Percentiles rank a stretch among this genome's conserved stretches.
These are phyloP conservation scores for Andrena camellia DNA, from an alignment of 2,888 invertebrate genomes.

Conservation along the genomic window DNA sequence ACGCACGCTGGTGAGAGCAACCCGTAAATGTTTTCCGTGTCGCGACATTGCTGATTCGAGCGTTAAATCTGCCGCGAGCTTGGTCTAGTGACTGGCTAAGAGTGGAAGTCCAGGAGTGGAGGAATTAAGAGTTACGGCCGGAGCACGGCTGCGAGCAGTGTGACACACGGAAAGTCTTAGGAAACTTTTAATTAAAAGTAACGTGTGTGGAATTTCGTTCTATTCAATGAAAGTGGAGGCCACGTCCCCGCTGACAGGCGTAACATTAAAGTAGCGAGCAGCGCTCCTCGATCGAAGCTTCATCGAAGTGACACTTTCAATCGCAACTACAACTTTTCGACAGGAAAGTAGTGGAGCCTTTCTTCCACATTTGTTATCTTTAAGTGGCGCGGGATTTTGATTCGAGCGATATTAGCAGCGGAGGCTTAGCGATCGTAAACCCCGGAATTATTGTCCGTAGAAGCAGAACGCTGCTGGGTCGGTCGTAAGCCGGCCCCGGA, in stretches of 20 bases:
- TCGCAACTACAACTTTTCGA: too few species aligned
- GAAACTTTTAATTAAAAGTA: constrained; percentile 50
- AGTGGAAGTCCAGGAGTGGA: constrained; percentile 25
- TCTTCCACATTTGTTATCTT: neutral
- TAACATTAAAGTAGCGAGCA: neutral
- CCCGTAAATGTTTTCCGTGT: constrained; percentile 36
- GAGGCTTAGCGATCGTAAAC: constrained; percentile 40
- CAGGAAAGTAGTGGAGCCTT: neutral
- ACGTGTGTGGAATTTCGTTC: neutral
- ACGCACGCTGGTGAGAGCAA: neutral
- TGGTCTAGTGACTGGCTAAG: constrained; percentile 32
- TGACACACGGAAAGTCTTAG: constrained; percentile 29
- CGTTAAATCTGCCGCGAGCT: constrained; percentile 31
- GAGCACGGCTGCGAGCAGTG: neutral
- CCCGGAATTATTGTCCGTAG: constrained; percentile 47
- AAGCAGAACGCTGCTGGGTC: constrained; percentile 36
- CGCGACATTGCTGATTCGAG: constrained; percentile 28
- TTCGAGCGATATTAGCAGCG: constrained; percentile 4
- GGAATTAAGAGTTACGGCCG: constrained; percentile 44
- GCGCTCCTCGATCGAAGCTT: neutral
- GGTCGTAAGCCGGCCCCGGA: constrained; percentile 62
- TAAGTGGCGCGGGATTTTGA: constrained; percentile 9
- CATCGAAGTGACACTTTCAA: neutral
- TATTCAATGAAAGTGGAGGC: neutral
- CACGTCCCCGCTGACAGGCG: neutral